Evolutionary conservation across 2,113 vertebrate species (phyloP), one percentile per base, ranked within the genome.

Genomic region (Pachyramphus minor): DNA sequence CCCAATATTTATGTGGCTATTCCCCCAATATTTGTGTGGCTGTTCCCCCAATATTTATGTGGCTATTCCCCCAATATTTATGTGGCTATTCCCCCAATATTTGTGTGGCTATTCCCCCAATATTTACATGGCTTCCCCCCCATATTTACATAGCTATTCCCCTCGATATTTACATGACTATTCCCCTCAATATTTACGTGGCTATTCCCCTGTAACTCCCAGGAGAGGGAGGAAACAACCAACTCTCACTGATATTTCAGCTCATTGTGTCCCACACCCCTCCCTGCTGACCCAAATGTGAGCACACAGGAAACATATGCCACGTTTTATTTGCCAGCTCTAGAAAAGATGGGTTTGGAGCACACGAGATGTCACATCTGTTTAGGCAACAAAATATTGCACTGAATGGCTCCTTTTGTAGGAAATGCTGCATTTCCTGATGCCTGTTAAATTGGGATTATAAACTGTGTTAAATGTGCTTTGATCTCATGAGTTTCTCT

Each of bases 401-500:
- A 7, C 35, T 22, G 45, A 41, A 14, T 12, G 27, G 35, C 28
- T 84, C 35, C 64, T 68, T 77, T 75, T 60, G 75, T 45, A 35
- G 39, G 9, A 23, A 44, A 17, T 3, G 14, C 50, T 75, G 64
- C 59, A 0, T 90, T 86, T 59, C 50, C 41, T 50, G 58, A 1
- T 37, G 44, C 56, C 41, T 76, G 14, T 27, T 18, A 9, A 28
- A 35, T 14, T 30, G 44, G 76, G 50, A 13, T 63, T 89, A 1
- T 28, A 8, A 39, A 59, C 35, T 28, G 16, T 5, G 79, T 39
- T 27, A 47, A 23, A 37, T 62, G 53, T 24, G 15, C 50, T 56
- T 56, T 89, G 64, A 6, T 64, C 59, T 95, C 12, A 94, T 52
- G 92, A 49, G 56, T 75, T 84, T 92, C 52, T 88, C 35, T 89